Conservation (phyloP, 2,888 invertebrate genomes). For the Malthinus seriepunctatus region DNA sequence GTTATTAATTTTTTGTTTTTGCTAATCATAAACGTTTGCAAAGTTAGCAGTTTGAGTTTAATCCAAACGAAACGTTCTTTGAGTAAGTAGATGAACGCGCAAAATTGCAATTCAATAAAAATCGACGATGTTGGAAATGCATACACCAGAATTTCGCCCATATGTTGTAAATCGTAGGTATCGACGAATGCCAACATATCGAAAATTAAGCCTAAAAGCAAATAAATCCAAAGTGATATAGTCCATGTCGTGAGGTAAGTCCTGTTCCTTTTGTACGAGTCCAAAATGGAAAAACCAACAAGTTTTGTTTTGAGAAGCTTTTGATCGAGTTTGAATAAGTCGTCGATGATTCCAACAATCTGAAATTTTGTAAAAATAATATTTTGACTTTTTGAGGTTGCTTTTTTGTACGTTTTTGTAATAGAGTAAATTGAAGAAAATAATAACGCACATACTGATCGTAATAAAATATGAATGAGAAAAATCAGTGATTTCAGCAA, state of each 20-base stretch:
- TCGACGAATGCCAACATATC: not conserved
- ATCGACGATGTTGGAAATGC: not conserved
- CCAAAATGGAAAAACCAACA: not conserved
- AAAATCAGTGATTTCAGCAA: not conserved
- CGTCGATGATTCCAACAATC: not conserved
- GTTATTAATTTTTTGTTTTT: not conserved
- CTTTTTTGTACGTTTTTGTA: no score
- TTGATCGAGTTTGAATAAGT: not conserved
- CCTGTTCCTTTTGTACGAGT: not conserved
- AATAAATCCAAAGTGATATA: not conserved
- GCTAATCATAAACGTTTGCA: not conserved
- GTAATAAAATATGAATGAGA: not conserved
- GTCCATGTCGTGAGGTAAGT: not conserved
- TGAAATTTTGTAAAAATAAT: not conserved
- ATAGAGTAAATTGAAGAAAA: no score
- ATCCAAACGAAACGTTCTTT: not conserved
- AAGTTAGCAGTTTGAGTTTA: not conserved
- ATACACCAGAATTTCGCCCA: not conserved
- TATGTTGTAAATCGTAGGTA: not conserved
- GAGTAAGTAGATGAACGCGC: not conserved
- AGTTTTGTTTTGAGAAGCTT: not conserved
- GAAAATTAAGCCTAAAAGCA: not conserved
- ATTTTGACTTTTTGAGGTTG: not conserved
- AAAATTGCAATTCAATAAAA: not conserved
- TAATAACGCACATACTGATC: no score